Evolutionary conservation across 2,113 vertebrate species (phyloP), one percentile per base, ranked within the genome.

Genomic region (Ceuthmochares aereus): DNA sequence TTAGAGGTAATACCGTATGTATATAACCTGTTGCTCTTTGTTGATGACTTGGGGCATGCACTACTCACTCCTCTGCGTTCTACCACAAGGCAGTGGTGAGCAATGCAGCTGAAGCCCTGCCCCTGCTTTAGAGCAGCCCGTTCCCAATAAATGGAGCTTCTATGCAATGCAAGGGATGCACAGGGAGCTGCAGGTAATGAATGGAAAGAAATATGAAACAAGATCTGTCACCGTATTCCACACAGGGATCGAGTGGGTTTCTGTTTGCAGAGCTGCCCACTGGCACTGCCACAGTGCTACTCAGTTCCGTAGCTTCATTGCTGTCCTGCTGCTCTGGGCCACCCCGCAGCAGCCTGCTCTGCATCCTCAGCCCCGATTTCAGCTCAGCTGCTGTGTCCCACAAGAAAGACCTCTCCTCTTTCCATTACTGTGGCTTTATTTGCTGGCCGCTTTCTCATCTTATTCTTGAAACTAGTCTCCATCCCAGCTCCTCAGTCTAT

Each of bases 221-320:
- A 1, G 2, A 32, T 86, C 91, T 91, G 56, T 77, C 6, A 10
- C 45, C 58, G 73, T 83, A 26, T 36, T 83, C 67, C 63, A 42
- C 36, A 4, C 1, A 2, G 78, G 62, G 25, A 4, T 32, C 3
- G 12, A 32, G 26, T 12, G 49, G 3, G 2, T 59, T 93, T 70
- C 62, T 1, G 0, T 40, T 54, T 9, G 1, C 47, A 7, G 77
- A 67, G 59, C 54, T 80, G 76, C 68, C 95, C 43, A 32, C 72
- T 84, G 95, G 64, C 89, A 90, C 86, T 74, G 42, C 93, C 68
- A 54, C 76, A 95, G 80, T 93, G 92, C 90, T 92, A 86, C 83
- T 77, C 86, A 84, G 94, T 95, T 81, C 80, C 2, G 3, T 67
- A 59, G 88, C 56, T 55, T 95, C 85, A 90, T 20, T 87, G 92